Conservation (phyloP, 2,888 invertebrate genomes). For the Archaeoteleia sp. region DNA sequence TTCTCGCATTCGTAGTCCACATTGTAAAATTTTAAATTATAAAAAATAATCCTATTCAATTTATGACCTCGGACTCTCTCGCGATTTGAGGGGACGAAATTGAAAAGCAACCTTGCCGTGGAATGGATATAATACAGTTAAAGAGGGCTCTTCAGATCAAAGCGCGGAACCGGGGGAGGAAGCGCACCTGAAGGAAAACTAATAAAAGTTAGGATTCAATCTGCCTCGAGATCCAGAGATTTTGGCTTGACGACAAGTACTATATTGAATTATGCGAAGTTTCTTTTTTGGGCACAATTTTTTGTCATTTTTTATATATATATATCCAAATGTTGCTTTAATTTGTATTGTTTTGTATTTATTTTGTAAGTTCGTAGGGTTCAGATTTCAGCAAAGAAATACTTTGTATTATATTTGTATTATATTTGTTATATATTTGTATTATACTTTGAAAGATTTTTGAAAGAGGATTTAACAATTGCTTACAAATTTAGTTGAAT, state of each 20-base stretch:
- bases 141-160: constrained; percentile 55
- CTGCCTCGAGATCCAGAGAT: constrained; percentile 33
- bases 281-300: constrained; percentile 11
- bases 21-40: constrained; percentile 59
- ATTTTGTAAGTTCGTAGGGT: too few relatives aligned
- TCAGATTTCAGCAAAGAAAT: too few relatives aligned
- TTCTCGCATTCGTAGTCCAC: constrained; percentile 30
- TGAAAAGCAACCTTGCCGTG: constrained; percentile 64
- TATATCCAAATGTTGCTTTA: too few relatives aligned
- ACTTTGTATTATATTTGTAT: too few relatives aligned
- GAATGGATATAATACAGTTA: constrained; percentile 54
- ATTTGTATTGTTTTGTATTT: too few relatives aligned
- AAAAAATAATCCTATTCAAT: constrained; percentile 60
- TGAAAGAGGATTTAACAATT: too few relatives aligned
- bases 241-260: constrained; percentile 15
- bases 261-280: constrained; percentile 49
- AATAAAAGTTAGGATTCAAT: constrained; percentile 53
- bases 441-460: too few relatives aligned
- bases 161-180: constrained; percentile 32
- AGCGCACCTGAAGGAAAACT: constrained; percentile 49
- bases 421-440: too few relatives aligned
- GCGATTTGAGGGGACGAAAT: constrained; percentile 55
- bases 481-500: too few relatives aligned
- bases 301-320: too few relatives aligned
- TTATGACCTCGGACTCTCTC: constrained; percentile 50